A percentile compares a stretch with the other conserved stretches of the same genome.
Evolutionary conservation across 2,797 vertebrate genomes (phyloP).

Genomic region (Chrysolophus pictus): DNA sequence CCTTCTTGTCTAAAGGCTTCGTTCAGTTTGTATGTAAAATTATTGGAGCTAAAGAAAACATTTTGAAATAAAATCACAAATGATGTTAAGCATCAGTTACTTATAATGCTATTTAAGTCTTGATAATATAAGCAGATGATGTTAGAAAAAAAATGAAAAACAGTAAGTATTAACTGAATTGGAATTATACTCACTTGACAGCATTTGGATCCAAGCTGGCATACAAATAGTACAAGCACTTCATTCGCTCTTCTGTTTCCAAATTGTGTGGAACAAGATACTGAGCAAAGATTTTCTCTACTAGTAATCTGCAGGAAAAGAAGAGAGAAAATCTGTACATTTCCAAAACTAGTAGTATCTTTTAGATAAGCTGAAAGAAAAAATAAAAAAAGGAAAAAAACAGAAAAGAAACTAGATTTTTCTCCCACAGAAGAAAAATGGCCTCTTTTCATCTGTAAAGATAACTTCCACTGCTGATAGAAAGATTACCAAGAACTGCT

Average conservation of each 20-base stretch:
- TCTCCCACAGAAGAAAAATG: not conserved
- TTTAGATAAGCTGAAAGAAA: not conserved
- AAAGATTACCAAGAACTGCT: not conserved
- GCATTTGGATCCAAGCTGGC: conserved; percentile 98
- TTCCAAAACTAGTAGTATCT: not conserved
- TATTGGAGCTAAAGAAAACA: not conserved
- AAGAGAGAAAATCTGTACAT: not conserved
- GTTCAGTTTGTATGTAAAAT: not conserved
- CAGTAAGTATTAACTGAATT: not conserved
- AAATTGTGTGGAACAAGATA: conserved; percentile 98
- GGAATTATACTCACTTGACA: conserved; percentile 88
- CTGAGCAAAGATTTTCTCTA: conserved; percentile 99
- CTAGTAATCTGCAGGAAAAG: conserved; percentile 86
- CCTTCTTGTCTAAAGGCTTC: not conserved
- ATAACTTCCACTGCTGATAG: not conserved
- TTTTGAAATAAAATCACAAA: not conserved
- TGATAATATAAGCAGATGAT: not conserved
- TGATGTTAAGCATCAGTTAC: not conserved
- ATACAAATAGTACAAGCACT: conserved; percentile 98
- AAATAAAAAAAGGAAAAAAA: not conserved
- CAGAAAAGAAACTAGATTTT: not conserved
- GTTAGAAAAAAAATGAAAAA: not conserved
- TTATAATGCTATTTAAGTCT: not conserved
- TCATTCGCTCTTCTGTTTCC: conserved; percentile 99
- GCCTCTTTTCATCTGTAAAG: not conserved